phyloP scores from a whole-genome alignment of 1,140 invertebrate genomes.

The Brachionus calyciflorus region DNA sequence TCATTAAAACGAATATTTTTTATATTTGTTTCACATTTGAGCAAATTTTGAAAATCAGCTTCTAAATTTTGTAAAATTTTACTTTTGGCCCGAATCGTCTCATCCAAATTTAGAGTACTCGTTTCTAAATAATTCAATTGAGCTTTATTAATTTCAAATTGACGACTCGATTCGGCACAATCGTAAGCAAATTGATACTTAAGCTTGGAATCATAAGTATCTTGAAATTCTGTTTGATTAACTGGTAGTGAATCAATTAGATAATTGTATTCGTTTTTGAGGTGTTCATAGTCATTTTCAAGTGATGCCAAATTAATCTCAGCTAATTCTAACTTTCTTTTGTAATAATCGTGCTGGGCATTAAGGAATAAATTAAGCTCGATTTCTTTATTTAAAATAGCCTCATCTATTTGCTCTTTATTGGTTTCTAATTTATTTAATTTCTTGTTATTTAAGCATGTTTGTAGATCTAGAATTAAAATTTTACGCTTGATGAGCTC shows the following conservation, averaged over 20 bases:
- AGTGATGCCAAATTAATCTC: background rate
- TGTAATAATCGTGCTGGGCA: slow-evolving; percentile 26
- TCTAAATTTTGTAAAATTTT: slow-evolving; percentile 17
- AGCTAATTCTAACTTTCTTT: background rate
- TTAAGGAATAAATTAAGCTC: background rate
- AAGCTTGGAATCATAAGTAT: background rate
- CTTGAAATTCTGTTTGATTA: background rate
- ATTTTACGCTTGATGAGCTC: background rate
- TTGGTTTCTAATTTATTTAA: background rate
- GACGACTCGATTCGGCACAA: background rate
- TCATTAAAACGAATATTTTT: background rate
- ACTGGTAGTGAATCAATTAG: background rate
- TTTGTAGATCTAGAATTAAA: slow-evolving; percentile 6
- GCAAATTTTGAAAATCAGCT: slow-evolving; percentile 5
- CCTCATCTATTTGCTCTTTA: background rate
- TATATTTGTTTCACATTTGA: slow-evolving; percentile 29
- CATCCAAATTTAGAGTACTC: background rate
- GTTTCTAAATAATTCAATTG: slow-evolving; percentile 27
- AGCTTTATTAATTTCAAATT: slow-evolving; percentile 1
- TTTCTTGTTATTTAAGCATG: slow-evolving; percentile 7
- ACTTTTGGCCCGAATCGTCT: background rate
- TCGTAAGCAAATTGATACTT: background rate
- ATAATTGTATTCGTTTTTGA: background rate
- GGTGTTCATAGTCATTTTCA: background rate
- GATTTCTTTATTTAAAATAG: background rate